Base-by-base conservation (phyloP, 2,113 vertebrate species). In the Climacteris rufus region DNA sequence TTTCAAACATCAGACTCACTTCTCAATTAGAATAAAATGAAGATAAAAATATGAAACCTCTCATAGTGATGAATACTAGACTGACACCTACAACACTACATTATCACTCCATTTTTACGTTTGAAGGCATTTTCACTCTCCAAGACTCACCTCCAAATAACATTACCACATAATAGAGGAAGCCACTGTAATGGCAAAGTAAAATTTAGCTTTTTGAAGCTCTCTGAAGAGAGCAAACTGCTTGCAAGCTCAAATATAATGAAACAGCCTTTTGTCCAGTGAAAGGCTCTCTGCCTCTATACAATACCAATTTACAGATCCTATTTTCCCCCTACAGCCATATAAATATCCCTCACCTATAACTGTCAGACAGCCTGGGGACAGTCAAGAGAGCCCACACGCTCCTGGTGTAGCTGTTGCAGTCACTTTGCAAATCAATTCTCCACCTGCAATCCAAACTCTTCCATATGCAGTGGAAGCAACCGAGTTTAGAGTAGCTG, bases 21-120 rank as follows among this genome's bases (percentile, higher is more conserved):
- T 95, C 98, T 98, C 98, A 98, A 97, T 98, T 97, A 98, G 94
- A 97, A 90, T 87, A 89, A 94, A 98, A 97, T 69, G 77, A 94
- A 97, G 93, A 96, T 96, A 95, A 80, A 98, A 92, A 96, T 94
- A 98, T 94, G 96, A 97, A 91, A 97, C 87, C 96, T 89, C 65
- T 98, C 95, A 84, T 52, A 63, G 84, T 80, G 96, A 98, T 83
- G 85, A 95, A 95, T 96, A 96, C 81, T 45, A 57, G 91, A 78
- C 64, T 91, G 95, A 97, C 93, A 96, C 54, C 60, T 83, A 52
- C 77, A 85, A 56, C 47, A 88, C 35, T 28, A 64, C 49, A 89
- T 94, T 94, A 80, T 83, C 65, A 57, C 70, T 74, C 42, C 74
- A 35, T 83, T 95, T 97, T 82, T 84, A 94, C 30, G 42, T 82